These are phyloP conservation scores for Hirundo rustica DNA, from an alignment of 2,797 vertebrate species.

Conservation along the genomic window DNA sequence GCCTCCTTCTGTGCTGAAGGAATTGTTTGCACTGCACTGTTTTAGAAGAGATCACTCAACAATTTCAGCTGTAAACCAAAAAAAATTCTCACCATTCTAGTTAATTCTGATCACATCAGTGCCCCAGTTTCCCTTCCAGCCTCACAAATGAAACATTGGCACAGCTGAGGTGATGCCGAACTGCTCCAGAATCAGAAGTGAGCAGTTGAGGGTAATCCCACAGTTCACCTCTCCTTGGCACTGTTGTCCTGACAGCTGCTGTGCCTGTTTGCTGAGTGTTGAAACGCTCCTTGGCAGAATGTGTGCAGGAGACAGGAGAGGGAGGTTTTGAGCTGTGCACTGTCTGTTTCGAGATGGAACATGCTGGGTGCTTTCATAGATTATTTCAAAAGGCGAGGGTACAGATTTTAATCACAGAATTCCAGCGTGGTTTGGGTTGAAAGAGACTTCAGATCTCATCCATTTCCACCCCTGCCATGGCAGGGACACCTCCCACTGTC, in stretches of 20 bases:
- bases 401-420: background rate
- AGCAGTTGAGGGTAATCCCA: background rate
- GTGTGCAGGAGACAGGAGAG: background rate
- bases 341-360: background rate
- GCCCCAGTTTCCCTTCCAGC: background rate
- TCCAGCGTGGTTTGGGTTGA: background rate
- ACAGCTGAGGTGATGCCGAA: background rate
- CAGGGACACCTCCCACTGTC: background rate
- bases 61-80: background rate
- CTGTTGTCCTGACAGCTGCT: background rate
- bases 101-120: background rate
- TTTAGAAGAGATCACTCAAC: background rate
- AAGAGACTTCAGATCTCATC: background rate
- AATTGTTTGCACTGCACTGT: background rate
- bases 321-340: background rate
- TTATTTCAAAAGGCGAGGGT: background rate
- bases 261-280: rapidly evolving
- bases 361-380: background rate
- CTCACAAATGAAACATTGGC: background rate
- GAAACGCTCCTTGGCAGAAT: background rate
- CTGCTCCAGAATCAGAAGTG: background rate
- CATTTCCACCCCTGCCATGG: background rate
- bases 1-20: background rate
- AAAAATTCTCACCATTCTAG: background rate
- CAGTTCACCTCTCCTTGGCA: background rate